Evolutionary conservation across 2,888 invertebrate genomes (phyloP).

Genomic region (Selenia dentaria): DNA sequence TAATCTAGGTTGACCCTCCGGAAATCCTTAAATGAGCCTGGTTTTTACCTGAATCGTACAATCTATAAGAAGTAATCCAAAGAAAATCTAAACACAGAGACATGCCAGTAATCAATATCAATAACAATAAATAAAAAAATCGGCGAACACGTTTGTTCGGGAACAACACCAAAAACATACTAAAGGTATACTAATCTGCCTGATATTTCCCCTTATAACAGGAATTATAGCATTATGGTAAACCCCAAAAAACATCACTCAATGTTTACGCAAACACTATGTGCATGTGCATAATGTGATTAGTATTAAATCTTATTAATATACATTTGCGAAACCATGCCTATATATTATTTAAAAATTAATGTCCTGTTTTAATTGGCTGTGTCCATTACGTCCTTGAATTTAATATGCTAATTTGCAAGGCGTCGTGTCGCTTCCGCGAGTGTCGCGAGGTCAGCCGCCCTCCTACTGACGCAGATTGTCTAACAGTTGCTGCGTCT

Average conservation of each 20-base stretch:
- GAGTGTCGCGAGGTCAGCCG: conserved; percentile 53
- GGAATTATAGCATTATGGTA: too few species aligned
- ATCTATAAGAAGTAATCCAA: too few species aligned
- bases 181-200: too few species aligned
- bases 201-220: too few species aligned
- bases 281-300: conserved; percentile 9
- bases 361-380: conserved; percentile 42
- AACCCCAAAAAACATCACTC: conserved; percentile 10
- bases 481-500: conserved; percentile 11
- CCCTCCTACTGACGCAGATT: conserved; percentile 33
- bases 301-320: conserved; percentile 10
- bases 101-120: too few species aligned
- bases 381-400: conserved; percentile 54
- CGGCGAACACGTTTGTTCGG: too few species aligned
- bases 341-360: conserved; percentile 15
- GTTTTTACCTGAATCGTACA: too few species aligned
- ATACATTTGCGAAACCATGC: conserved; percentile 15
- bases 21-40: too few species aligned
- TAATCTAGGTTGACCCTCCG: too few species aligned
- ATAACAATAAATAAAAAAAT: too few species aligned
- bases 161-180: too few species aligned
- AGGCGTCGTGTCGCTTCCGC: conserved; percentile 69
- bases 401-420: conserved; percentile 72
- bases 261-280: conserved; percentile 13
- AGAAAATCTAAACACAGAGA: too few species aligned